A percentile compares a stretch with the other conserved stretches of the same genome.
These are phyloP conservation scores for Simalia tracyae DNA, from an alignment of 2,797 vertebrate species.

Conservation along the genomic window DNA sequence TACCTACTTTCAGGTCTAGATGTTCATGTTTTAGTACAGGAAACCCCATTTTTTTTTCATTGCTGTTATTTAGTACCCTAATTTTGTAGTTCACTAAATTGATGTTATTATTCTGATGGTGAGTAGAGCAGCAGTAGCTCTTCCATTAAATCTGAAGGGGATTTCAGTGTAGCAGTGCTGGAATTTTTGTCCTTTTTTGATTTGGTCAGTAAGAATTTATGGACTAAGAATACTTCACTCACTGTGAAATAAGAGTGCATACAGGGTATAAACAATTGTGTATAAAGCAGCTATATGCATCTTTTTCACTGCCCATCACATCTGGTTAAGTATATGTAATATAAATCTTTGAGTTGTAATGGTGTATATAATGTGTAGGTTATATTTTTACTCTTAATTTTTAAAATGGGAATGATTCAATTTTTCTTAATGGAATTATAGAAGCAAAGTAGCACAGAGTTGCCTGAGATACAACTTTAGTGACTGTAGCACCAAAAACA, in stretches of 20 bases:
- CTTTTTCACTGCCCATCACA: neutral
- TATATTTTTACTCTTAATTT: neutral
- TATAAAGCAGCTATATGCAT: neutral
- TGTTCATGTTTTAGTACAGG: constrained; percentile 31
- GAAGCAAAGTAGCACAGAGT: neutral
- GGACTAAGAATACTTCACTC: neutral
- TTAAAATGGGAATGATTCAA: neutral
- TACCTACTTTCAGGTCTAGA: neutral
- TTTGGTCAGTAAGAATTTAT: neutral
- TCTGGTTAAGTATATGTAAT: neutral
- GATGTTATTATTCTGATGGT: neutral
- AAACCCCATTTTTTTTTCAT: neutral
- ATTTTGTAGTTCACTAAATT: neutral
- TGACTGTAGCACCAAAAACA: neutral
- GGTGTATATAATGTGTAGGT: neutral
- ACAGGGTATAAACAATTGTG: neutral
- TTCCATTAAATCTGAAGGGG: neutral
- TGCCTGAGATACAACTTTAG: neutral
- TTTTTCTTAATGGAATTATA: neutral
- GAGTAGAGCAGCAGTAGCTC: neutral
- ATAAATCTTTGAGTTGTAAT: neutral
- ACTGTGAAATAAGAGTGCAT: neutral
- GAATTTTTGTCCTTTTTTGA: neutral
- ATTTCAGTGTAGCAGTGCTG: neutral
- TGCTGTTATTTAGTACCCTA: neutral